phyloP scores from a whole-genome alignment of 2,797 vertebrate species.

The Onychomys leucogaster region DNA sequence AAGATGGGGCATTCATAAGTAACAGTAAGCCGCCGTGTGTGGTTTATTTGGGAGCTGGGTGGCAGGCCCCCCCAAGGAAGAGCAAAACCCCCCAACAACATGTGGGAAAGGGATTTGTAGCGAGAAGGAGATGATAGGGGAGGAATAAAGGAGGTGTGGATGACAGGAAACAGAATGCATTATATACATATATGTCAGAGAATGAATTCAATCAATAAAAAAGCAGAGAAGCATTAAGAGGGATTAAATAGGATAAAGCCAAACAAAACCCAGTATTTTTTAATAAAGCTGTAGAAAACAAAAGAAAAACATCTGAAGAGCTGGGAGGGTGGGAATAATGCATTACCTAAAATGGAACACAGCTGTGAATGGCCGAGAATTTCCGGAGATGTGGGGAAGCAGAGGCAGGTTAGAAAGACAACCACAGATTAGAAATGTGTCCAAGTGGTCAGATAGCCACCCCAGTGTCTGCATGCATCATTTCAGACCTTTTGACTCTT shows the following conservation, averaged over 20 bases:
- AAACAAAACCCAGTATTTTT: background rate
- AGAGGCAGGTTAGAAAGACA: background rate
- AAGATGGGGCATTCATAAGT: no score
- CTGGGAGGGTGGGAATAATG: background rate
- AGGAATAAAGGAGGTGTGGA: background rate
- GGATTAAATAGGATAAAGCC: background rate
- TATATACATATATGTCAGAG: background rate
- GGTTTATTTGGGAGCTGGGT: no score
- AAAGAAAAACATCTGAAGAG: background rate
- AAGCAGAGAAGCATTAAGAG: background rate
- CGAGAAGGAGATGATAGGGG: background rate
- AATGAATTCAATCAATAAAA: background rate
- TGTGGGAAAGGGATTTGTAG: background rate
- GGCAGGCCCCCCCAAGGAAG: no score
- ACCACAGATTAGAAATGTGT: background rate
- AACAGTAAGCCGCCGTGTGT: no score
- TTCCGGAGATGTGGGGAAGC: background rate
- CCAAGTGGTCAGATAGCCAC: background rate
- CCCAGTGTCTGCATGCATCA: background rate
- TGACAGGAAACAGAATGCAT: background rate
- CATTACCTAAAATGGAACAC: background rate
- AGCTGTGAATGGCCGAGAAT: background rate
- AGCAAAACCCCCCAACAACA: no score
- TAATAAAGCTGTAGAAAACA: background rate
- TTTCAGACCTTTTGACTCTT: background rate